Evolutionary conservation across 2,888 invertebrate species (phyloP), one percentile per base, ranked within the genome.

Genomic region (Stenodera caucasica): DNA sequence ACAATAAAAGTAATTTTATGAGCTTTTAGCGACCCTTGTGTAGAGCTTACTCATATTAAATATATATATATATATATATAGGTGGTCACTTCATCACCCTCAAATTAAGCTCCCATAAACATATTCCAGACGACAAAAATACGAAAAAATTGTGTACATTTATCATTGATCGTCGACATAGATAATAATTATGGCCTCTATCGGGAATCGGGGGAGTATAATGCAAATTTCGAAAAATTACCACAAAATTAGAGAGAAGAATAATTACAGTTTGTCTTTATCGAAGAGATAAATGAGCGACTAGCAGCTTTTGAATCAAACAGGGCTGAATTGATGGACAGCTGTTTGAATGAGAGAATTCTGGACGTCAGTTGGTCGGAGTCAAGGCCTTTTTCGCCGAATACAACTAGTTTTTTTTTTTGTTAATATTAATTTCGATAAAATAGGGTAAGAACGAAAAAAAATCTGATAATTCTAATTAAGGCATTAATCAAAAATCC

Each of bases 241-340:
- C n/a, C n/a, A n/a, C n/a, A n/a, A 40, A 40, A 21, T 40, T 50
- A 30, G 11, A 26, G 68, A 65, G 67, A 65, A 68, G 72, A 69
- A 70, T 74, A 73, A 73, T 74, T 74, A 72, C 67, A 65, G 67
- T 68, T 71, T n/a, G 71, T 70, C 71, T 66, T 55, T 60, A 59
- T 59, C n/a, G 14, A 35, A 49, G 70, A 74, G 72, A 74, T 72
- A 72, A 73, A 74, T 69, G 72, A 72, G 66, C 67, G 64, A 18
- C 63, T 60, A 64, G 58, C 60, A 61, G 64, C 66, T 65, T 65
- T 66, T 63, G 26, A 26, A 26, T 26, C 26, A 7, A 26, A 26
- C 63, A 57, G 67, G 55, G n/a, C n/a, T n/a, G n/a, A n/a, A n/a
- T 18, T 65, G 65, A 64, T 61, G 53, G 67, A 67, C 70, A 70